These are phyloP conservation scores for Pseudolycoriella hygida DNA, from an alignment of 2,888 invertebrate species.

Conservation along the genomic window DNA sequence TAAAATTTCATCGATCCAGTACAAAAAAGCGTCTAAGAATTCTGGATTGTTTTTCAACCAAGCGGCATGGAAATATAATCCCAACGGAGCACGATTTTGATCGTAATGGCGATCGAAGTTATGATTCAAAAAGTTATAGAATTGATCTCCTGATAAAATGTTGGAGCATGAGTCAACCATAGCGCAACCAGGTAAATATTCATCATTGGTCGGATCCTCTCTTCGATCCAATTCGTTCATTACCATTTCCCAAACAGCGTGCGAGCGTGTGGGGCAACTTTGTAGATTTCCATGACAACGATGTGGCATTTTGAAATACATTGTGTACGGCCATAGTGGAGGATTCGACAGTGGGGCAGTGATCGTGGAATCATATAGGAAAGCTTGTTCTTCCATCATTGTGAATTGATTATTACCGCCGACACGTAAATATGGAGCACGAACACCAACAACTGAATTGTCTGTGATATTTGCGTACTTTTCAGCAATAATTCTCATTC, in stretches of 20 bases:
- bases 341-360: slow-evolving; percentile 80
- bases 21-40: slow-evolving; percentile 78
- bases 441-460: slow-evolving; percentile 78
- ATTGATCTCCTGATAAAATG: slow-evolving; percentile 79
- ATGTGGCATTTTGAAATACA: slow-evolving; percentile 94
- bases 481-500: slow-evolving; percentile 78
- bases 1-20: slow-evolving; percentile 81
- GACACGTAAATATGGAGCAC: slow-evolving; percentile 76
- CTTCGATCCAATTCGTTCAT: slow-evolving; percentile 86
- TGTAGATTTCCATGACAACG: slow-evolving; percentile 84
- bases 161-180: slow-evolving; percentile 94
- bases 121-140: slow-evolving; percentile 85
- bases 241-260: slow-evolving; percentile 93
- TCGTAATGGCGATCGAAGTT: slow-evolving; percentile 86
- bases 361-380: slow-evolving; percentile 89
- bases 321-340: slow-evolving; percentile 94
- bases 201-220: slow-evolving; percentile 78
- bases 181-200: slow-evolving; percentile 77
- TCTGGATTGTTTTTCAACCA: slow-evolving; percentile 89
- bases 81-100: slow-evolving; percentile 74
- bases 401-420: slow-evolving; percentile 93
- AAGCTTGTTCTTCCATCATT: slow-evolving; percentile 93
- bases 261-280: slow-evolving; percentile 78
- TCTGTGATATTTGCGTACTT: slow-evolving; percentile 80
- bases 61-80: slow-evolving; percentile 84